Conservation (phyloP, 2,113 vertebrate species). For the Elgaria multicarinata region DNA sequence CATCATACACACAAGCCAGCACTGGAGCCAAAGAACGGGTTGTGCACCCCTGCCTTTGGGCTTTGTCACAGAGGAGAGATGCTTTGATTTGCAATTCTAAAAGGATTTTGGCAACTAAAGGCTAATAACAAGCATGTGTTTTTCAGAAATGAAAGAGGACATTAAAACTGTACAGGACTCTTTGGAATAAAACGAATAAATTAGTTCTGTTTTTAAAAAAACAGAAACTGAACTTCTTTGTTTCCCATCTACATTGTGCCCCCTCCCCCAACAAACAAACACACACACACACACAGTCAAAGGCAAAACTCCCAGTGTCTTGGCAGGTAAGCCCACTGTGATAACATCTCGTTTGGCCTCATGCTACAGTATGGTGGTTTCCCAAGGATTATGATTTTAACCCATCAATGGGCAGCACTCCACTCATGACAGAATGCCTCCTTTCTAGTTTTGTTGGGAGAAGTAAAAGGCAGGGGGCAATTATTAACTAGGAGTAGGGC, state of each 20-base stretch:
- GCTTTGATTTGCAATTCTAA: neutral
- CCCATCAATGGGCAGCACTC: neutral
- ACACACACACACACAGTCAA: neutral
- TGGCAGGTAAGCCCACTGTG: neutral
- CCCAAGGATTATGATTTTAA: neutral
- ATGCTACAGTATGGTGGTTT: neutral
- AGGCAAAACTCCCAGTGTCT: neutral
- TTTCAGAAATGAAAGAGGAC: neutral
- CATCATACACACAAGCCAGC: too few relatives aligned
- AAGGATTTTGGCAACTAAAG: neutral
- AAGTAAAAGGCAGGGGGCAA: neutral
- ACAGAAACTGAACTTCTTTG: neutral
- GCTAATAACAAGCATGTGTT: neutral
- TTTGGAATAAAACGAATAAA: neutral
- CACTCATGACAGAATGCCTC: neutral
- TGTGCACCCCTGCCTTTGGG: neutral
- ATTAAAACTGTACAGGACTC: neutral
- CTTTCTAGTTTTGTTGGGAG: constrained; percentile 16
- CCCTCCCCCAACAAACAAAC: too few relatives aligned
- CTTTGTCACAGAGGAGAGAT: too few relatives aligned
- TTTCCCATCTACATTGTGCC: neutral
- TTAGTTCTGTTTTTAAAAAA: neutral
- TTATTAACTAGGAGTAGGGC: constrained; percentile 50
- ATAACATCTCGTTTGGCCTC: neutral
- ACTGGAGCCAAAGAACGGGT: too few relatives aligned